phyloP scores from a whole-genome alignment of 2,113 vertebrate species.

The Abramis brama region DNA sequence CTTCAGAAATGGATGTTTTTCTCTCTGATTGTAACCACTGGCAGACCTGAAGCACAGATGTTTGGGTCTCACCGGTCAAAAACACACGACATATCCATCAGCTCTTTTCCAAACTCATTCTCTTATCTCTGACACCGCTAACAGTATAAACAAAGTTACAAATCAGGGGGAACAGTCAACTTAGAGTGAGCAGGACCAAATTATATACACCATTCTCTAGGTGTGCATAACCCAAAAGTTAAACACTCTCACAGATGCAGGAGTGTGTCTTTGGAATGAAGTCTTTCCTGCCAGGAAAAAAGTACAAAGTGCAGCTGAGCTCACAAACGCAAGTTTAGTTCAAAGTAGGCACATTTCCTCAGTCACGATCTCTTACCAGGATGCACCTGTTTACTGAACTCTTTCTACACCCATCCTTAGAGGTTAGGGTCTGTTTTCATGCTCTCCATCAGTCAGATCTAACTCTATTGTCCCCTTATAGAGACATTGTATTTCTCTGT shows the following conservation, averaged over 20 bases:
- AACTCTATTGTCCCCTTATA: constrained; percentile 5
- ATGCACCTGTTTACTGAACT: constrained; percentile 54
- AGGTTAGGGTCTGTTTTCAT: constrained; percentile 43
- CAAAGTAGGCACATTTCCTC: constrained; percentile 57
- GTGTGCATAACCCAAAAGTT: background rate
- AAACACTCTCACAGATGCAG: constrained; percentile 26
- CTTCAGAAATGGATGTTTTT: constrained; percentile 45
- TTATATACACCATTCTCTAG: constrained; percentile 10
- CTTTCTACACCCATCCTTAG: constrained; percentile 38
- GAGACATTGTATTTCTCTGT: constrained; percentile 11
- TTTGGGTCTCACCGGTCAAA: constrained; percentile 1
- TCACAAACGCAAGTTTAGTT: constrained; percentile 23
- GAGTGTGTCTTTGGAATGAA: constrained; percentile 10
- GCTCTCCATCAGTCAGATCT: background rate
- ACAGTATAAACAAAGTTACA: background rate
- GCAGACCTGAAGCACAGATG: constrained; percentile 39
- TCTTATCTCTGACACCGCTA: background rate
- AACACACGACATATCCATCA: background rate
- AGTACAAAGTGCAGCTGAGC: constrained; percentile 23
- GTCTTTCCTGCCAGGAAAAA: constrained; percentile 37
- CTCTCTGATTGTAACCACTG: constrained; percentile 43
- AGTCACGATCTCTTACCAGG: constrained; percentile 48
- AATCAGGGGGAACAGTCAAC: background rate
- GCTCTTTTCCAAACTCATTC: constrained; percentile 8
- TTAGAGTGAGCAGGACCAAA: background rate